phyloP scores from a whole-genome alignment of 2,113 vertebrate genomes.

The Rostratula benghalensis region DNA sequence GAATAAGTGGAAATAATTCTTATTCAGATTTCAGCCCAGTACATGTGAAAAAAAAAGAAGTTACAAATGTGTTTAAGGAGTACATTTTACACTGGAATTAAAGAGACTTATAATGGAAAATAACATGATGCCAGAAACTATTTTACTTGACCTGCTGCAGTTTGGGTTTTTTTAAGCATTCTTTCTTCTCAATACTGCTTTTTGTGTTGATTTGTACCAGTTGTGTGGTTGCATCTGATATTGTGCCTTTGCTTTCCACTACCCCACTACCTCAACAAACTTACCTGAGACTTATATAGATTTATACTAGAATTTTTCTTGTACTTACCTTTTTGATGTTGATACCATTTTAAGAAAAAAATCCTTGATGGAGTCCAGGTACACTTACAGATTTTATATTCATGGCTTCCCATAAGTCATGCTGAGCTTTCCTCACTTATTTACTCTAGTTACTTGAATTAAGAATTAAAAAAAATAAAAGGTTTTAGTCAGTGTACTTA shows the following conservation, averaged over 20 bases:
- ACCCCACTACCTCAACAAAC: not conserved
- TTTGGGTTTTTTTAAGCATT: not conserved
- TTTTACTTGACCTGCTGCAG: not conserved
- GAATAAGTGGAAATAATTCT: not conserved
- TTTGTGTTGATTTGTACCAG: not conserved
- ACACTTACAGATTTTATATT: not conserved
- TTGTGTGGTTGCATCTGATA: not conserved
- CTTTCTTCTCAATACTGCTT: not conserved
- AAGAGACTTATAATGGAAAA: not conserved
- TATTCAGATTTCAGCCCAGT: not conserved
- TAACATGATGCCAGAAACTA: not conserved
- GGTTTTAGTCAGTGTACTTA: not conserved
- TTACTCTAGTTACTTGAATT: not conserved
- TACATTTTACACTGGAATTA: not conserved
- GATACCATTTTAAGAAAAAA: not conserved
- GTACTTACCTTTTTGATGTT: not conserved
- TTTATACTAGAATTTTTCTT: not conserved
- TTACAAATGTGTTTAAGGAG: not conserved
- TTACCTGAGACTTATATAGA: not conserved
- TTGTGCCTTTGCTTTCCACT: not conserved
- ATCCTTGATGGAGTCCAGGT: not conserved
- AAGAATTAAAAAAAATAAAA: not conserved
- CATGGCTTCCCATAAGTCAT: not conserved
- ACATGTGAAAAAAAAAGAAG: not conserved
- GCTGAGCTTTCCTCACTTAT: not conserved